Evolutionary conservation across 2,888 invertebrate genomes (phyloP).

Genomic region (Eueremaeus valkanovi): DNA sequence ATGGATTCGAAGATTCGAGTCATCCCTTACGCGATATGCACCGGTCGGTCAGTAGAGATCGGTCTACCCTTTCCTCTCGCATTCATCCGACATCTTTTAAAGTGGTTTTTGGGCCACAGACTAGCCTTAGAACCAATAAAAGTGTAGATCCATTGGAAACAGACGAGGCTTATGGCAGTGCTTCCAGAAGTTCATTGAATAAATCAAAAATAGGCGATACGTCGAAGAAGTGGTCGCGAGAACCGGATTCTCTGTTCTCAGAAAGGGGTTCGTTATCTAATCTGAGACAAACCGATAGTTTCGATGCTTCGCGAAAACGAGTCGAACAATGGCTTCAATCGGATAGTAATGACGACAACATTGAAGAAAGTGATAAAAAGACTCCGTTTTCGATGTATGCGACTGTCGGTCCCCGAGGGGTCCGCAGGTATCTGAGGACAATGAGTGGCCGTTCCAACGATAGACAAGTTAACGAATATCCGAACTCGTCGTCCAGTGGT

Average conservation of each 20-base stretch:
- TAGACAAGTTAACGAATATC: background rate
- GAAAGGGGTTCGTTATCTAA: background rate
- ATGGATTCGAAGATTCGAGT: background rate
- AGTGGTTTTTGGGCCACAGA: background rate
- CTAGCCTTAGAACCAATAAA: background rate
- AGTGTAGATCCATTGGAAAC: background rate
- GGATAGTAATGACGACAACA: constrained; percentile 36
- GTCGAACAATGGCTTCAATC: constrained; percentile 48
- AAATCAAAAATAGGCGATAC: background rate
- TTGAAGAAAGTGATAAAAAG: constrained; percentile 17
- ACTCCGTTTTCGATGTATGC: constrained; percentile 40
- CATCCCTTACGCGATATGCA: background rate
- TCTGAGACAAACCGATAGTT: background rate
- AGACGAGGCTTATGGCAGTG: background rate
- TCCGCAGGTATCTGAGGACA: constrained; percentile 37
- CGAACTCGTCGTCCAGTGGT: background rate
- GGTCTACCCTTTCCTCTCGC: constrained; percentile 1
- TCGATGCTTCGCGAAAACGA: constrained; percentile 38
- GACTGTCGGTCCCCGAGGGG: constrained; percentile 37
- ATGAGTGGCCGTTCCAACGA: constrained; percentile 16
- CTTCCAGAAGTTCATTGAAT: background rate
- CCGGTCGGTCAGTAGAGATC: constrained; percentile 18
- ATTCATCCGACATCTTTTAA: constrained; percentile 3
- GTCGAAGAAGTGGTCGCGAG: background rate
- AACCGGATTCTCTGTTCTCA: background rate